Evolutionary conservation across 2,113 vertebrate species (phyloP).

Genomic region (Osmerus eperlanus): DNA sequence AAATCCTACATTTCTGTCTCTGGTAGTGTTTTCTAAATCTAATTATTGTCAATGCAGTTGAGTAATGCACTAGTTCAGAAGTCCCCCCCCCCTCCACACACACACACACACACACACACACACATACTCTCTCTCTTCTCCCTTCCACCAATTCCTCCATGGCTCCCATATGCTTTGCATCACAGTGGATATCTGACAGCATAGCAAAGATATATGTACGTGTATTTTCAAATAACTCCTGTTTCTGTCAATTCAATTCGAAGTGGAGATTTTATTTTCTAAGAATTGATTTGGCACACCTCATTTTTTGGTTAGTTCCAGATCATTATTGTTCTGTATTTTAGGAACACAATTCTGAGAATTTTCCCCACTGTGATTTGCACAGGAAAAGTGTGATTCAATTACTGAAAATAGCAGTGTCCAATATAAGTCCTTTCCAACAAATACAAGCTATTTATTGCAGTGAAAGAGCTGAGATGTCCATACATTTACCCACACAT

Average conservation of each 20-base stretch:
- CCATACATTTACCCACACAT: constrained; percentile 34
- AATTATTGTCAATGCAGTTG: no score
- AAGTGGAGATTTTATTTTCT: constrained; percentile 31
- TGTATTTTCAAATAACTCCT: not conserved
- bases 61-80: no score
- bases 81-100: no score
- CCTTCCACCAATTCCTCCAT: not conserved
- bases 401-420: constrained; percentile 30
- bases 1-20: no score
- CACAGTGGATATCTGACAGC: not conserved
- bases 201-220: not conserved
- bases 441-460: constrained; percentile 56
- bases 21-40: no score
- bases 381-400: constrained; percentile 47
- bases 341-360: constrained; percentile 60
- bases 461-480: constrained; percentile 45
- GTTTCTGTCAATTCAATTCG: not conserved
- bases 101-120: no score
- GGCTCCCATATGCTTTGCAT: not conserved
- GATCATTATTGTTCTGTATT: constrained; percentile 55
- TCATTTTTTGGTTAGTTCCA: constrained; percentile 38
- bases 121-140: not conserved
- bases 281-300: constrained; percentile 47
- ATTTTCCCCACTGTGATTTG: constrained; percentile 39
- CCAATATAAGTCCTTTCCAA: constrained; percentile 32